These are phyloP conservation scores for Chloropsis hardwickii DNA, from an alignment of 2,113 vertebrate genomes.

Conservation along the genomic window DNA sequence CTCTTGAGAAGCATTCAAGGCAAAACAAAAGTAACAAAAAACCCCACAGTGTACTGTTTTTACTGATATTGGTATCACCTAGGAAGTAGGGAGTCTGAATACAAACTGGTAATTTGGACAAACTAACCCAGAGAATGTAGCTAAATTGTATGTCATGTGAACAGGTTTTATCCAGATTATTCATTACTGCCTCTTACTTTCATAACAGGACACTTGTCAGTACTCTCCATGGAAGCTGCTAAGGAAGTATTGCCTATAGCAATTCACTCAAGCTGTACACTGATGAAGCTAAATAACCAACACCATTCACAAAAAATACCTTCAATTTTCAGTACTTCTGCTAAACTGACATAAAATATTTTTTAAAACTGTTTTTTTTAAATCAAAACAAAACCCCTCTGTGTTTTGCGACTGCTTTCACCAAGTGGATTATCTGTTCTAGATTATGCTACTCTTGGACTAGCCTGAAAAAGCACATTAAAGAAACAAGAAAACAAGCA, in stretches of 20 bases:
- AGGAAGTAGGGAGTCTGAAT: not conserved
- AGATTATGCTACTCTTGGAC: not conserved
- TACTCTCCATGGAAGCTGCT: not conserved
- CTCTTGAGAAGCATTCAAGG: not conserved
- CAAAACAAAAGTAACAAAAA: not conserved
- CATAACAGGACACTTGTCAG: not conserved
- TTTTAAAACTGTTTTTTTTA: not conserved
- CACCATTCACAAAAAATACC: not conserved
- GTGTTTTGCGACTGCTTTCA: not conserved
- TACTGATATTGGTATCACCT: not conserved
- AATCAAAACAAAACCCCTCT: not conserved
- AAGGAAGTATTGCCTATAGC: not conserved
- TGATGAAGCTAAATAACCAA: not conserved
- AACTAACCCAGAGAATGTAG: not conserved
- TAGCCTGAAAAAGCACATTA: not conserved
- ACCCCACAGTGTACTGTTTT: rapidly evolving
- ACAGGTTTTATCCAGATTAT: not conserved
- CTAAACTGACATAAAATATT: not conserved
- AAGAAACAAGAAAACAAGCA: not conserved
- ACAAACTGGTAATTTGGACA: not conserved
- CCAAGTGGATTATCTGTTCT: not conserved
- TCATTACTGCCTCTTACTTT: not conserved
- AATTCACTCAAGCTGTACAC: not conserved
- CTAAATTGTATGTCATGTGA: not conserved
- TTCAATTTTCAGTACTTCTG: not conserved